These are phyloP conservation scores for Echinops telfairi DNA, from an alignment of 2,113 vertebrate genomes.

Conservation along the genomic window DNA sequence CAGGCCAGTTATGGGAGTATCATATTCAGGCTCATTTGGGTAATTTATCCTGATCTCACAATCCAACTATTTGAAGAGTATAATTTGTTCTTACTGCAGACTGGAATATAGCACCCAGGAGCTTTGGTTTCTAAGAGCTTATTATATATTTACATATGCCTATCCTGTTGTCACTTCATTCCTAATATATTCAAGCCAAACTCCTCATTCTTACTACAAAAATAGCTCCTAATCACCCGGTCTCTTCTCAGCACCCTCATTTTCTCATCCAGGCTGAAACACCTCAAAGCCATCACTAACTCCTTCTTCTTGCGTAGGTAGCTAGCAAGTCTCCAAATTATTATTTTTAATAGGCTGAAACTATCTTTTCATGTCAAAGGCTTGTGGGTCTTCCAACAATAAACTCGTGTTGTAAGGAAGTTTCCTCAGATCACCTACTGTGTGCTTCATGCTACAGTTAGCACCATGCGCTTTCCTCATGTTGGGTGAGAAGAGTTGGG, in stretches of 20 bases:
- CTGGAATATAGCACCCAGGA: neutral
- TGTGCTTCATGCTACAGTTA: neutral
- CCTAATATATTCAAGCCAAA: neutral
- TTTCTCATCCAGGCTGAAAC: neutral
- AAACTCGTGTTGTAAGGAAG: neutral
- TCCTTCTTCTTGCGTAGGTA: neutral
- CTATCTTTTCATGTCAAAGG: neutral
- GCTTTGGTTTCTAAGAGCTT: slow-evolving; percentile 15
- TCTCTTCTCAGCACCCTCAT: neutral
- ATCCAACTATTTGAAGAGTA: neutral
- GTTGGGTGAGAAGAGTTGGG: neutral
- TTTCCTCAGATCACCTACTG: neutral
- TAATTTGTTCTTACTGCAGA: neutral
- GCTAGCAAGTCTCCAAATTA: neutral
- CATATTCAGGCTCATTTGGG: slow-evolving; percentile 18
- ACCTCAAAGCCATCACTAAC: neutral
- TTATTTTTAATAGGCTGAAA: neutral
- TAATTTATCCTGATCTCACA: slow-evolving; percentile 23
- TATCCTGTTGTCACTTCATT: neutral
- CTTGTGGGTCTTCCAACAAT: neutral
- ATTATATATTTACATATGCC: neutral
- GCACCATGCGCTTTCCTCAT: neutral
- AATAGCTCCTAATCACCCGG: neutral
- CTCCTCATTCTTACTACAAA: neutral
- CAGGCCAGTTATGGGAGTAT: neutral